Evolutionary conservation across 1,140 invertebrate species (phyloP), one percentile per base, ranked within the genome.

Genomic region (Heliconius hermathena): DNA sequence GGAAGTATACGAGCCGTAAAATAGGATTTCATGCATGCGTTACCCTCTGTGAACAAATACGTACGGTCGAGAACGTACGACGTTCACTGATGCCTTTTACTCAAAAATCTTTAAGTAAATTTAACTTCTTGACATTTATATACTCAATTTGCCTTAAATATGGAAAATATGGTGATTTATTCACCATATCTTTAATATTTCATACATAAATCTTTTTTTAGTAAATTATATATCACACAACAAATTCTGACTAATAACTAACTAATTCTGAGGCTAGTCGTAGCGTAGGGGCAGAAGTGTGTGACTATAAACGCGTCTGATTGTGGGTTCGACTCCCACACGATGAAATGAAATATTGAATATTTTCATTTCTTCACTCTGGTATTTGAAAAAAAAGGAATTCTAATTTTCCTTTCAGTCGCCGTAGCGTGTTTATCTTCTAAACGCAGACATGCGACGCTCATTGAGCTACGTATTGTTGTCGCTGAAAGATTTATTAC

Each of bases 1-100:
- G 91, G 89, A 90, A 89, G 86, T 87, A 91, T 87, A 89, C 91
- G 90, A 90, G 87, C 88, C 91, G 93, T 93, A 89, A 93, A 94
- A 94, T 91, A 91, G 90, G 89, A 94, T 94, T 94, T 94, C 92
- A 94, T 91, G 92, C 92, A 91, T 93, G 88, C 89, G 88, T 90
- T 91, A 87, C 82, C 83, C 85, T 90, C 90, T 93, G 89, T 91
- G 91, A 94, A 92, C 90, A 91, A 93, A 93, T 90, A 89, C 90
- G 88, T 90, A 91, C 89, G 91, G 88, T 89, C 93, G 91, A 90
- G 87, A 90, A 88, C 88, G 81, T 86, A 88, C 86, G 88, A 93
- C 88, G 88, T 91, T 90, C 91, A 85, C 86, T 86, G 86, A 92
- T 89, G 29, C 84, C 82, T 83, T 66, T 70, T 73, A 74, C 49